These are phyloP conservation scores for Ophioninae sp. DNA, from an alignment of 2,888 invertebrate species.

Conservation along the genomic window DNA sequence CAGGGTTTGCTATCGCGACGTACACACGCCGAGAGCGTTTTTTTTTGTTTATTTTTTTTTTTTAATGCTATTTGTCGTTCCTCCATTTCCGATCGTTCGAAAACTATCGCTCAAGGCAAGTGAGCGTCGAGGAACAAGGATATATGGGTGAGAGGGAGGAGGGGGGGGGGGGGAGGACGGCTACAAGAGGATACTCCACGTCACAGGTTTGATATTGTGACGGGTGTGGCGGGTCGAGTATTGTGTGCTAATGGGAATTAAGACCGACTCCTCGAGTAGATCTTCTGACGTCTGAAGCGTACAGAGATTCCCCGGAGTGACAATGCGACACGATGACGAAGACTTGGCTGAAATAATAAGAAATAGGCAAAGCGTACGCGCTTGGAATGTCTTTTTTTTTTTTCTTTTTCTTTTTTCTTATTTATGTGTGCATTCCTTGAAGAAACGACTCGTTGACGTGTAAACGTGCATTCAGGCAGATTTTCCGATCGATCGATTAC, in stretches of 20 bases:
- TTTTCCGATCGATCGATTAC: slow-evolving; percentile 2
- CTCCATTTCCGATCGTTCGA: slow-evolving; percentile 21
- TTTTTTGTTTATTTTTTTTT: slow-evolving; percentile 10
- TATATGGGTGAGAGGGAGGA: background rate
- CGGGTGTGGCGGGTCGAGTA: slow-evolving; percentile 70
- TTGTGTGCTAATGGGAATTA: slow-evolving; percentile 72
- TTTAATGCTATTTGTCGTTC: background rate
- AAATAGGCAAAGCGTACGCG: slow-evolving; percentile 41
- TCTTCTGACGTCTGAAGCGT: slow-evolving; percentile 26
- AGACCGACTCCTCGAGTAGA: slow-evolving; percentile 31
- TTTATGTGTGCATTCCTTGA: slow-evolving; percentile 34
- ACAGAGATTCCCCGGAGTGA: slow-evolving; percentile 23
- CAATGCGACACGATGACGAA: slow-evolving; percentile 43
- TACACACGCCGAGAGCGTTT: slow-evolving; percentile 25
- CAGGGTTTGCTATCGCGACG: background rate
- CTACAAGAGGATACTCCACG: background rate
- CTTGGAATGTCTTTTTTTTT: slow-evolving; percentile 48
- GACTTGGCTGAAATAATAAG: slow-evolving; percentile 28
- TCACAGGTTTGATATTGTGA: slow-evolving; percentile 62
- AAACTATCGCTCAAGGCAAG: slow-evolving; percentile 19
- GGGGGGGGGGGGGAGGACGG: too few species aligned
- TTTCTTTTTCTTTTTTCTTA: slow-evolving; percentile 14
- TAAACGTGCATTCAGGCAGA: slow-evolving; percentile 48
- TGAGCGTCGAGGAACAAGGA: background rate
- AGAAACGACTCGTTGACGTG: slow-evolving; percentile 61